phyloP scores from a whole-genome alignment of 2,797 vertebrate species.

The Smutsia gigantea region DNA sequence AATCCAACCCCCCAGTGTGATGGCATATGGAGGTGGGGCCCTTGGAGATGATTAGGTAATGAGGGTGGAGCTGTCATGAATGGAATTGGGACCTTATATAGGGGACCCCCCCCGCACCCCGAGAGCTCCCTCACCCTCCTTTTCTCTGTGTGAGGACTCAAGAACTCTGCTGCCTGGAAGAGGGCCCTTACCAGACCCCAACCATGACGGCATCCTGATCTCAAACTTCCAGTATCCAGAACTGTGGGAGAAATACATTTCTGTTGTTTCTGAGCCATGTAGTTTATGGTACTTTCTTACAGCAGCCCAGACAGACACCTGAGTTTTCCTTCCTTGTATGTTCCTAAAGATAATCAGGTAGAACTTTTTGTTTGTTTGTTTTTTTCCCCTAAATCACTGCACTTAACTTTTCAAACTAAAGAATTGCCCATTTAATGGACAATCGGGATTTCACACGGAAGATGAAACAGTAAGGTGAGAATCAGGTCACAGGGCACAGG shows the following conservation, averaged over 20 bases:
- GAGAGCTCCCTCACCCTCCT: neutral
- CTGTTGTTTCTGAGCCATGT: neutral
- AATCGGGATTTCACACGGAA: neutral
- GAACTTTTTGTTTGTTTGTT: neutral
- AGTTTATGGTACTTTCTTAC: neutral
- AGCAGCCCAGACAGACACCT: too few species aligned
- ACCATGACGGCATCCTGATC: neutral
- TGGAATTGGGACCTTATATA: neutral
- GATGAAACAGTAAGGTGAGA: neutral
- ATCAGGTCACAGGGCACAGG: neutral
- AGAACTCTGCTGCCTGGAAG: neutral
- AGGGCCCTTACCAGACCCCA: neutral
- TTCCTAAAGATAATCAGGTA: neutral
- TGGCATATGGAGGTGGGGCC: neutral
- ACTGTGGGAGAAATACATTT: neutral
- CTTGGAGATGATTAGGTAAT: neutral
- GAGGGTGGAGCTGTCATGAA: neutral
- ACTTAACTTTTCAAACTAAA: neutral
- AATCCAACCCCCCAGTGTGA: neutral
- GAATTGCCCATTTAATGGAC: neutral
- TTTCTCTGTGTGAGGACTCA: neutral
- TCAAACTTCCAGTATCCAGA: neutral
- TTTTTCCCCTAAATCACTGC: neutral
- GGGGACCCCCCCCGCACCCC: neutral
- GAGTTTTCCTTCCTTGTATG: neutral